Evolutionary conservation across 2,888 invertebrate genomes (phyloP).

Genomic region (Parnassius glacialis): DNA sequence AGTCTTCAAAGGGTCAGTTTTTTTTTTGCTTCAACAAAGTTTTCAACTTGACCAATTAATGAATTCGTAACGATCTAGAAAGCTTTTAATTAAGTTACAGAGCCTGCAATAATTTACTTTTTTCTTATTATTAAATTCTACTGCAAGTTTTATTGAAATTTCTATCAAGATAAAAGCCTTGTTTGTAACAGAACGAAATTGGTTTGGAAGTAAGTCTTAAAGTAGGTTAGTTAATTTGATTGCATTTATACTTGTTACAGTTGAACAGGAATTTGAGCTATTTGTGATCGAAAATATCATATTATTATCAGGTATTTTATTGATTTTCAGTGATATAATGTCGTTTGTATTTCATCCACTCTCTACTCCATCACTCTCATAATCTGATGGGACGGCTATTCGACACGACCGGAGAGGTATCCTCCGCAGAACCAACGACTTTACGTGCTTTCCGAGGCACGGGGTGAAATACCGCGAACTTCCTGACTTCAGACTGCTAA

Average conservation of each 20-base stretch:
- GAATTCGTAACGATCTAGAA: conserved; percentile 37
- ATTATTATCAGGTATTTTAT: too few relatives aligned
- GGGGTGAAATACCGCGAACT: too few relatives aligned
- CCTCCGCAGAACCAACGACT: too few relatives aligned
- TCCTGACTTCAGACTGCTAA: too few relatives aligned
- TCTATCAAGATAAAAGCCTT: conserved; percentile 27
- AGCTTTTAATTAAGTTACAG: conserved; percentile 37
- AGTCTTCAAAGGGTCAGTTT: conserved; percentile 12
- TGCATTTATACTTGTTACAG: not conserved
- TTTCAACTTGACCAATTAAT: conserved; percentile 34
- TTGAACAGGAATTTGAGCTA: too few relatives aligned
- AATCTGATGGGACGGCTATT: too few relatives aligned
- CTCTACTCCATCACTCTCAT: too few relatives aligned
- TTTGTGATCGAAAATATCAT: too few relatives aligned
- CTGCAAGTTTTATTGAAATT: conserved; percentile 28
- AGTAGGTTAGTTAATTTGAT: conserved; percentile 9
- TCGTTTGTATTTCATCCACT: too few relatives aligned
- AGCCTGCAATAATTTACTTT: conserved; percentile 28
- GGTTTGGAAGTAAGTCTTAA: conserved; percentile 7
- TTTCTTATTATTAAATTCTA: conserved; percentile 28
- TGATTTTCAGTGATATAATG: too few relatives aligned
- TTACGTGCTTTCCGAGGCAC: too few relatives aligned
- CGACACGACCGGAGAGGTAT: too few relatives aligned
- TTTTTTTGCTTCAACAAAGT: conserved; percentile 21
- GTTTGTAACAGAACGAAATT: conserved; percentile 25